Percentiles rank a stretch among this genome's conserved stretches.
These are phyloP conservation scores for Peromyscus melanophrys DNA, from an alignment of 2,797 vertebrate species.

Conservation along the genomic window DNA sequence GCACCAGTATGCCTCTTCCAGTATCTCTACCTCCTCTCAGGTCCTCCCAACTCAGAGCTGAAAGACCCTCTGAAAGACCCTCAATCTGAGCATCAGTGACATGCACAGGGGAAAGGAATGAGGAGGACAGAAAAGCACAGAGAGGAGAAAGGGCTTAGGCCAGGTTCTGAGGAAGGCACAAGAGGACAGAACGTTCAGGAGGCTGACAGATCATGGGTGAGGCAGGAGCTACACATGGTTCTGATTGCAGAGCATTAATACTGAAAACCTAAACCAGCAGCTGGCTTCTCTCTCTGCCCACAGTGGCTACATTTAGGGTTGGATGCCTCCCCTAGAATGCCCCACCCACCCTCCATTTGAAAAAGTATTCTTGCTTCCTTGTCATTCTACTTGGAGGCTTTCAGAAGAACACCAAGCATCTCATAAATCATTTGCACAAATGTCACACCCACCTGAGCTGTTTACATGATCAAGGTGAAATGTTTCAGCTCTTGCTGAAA, in stretches of 20 bases:
- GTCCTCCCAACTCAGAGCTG: neutral
- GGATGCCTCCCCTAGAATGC: neutral
- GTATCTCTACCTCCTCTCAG: accelerated
- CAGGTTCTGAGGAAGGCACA: neutral
- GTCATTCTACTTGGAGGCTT: neutral
- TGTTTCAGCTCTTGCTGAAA: neutral
- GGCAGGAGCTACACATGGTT: neutral
- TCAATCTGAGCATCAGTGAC: neutral
- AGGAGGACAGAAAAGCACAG: accelerated
- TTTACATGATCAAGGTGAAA: neutral
- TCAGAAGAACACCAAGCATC: accelerated
- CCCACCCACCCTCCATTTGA: no score
- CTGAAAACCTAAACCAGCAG: neutral
- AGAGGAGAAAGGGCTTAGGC: accelerated
- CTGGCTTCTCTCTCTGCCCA: neutral
- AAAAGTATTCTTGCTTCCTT: no score
- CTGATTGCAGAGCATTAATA: neutral
- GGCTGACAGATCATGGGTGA: accelerated
- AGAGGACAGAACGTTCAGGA: accelerated
- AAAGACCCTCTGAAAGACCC: no score
- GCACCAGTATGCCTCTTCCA: accelerated
- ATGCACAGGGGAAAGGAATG: accelerated
- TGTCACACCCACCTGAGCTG: neutral
- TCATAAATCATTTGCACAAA: neutral
- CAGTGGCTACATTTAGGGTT: neutral